Conservation (phyloP, 2,113 vertebrate species). For the Gymnogyps californianus region DNA sequence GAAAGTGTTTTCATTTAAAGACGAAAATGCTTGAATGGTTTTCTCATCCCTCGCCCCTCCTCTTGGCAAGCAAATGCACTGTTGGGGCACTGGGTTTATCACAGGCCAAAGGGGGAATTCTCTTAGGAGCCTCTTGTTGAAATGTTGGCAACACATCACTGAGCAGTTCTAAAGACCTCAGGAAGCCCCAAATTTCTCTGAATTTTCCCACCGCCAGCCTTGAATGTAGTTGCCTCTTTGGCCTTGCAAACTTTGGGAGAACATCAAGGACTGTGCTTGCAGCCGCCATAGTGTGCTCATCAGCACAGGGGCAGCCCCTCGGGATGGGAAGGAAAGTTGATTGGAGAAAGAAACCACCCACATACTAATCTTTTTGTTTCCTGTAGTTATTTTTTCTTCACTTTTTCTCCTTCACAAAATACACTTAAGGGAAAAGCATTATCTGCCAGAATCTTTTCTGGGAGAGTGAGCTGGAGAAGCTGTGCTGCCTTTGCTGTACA, state of each 20-base stretch:
- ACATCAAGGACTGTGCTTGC: not conserved
- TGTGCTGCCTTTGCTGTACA: not conserved
- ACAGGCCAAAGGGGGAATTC: constrained; percentile 28
- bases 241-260: not conserved
- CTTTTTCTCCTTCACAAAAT: not conserved
- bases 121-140: constrained; percentile 39
- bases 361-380: not conserved
- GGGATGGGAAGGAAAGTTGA: not conserved
- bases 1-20: constrained; percentile 46
- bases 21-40: constrained; percentile 31
- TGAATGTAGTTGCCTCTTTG: constrained; percentile 2
- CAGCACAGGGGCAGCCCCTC: not conserved
- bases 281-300: not conserved
- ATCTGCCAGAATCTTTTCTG: constrained; percentile 48
- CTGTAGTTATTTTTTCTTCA: not conserved
- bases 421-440: not conserved
- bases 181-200: constrained; percentile 16
- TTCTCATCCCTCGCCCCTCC: constrained; percentile 27
- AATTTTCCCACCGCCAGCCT: constrained; percentile 33
- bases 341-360: constrained; percentile 23
- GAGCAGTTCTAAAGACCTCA: constrained; percentile 21
- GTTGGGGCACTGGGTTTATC: constrained; percentile 45
- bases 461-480: constrained; percentile 21
- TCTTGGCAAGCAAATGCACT: not conserved
- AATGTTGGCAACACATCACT: constrained; percentile 55